Base-by-base conservation (phyloP, 2,888 invertebrate genomes). In the Epiblema foenella region DNA sequence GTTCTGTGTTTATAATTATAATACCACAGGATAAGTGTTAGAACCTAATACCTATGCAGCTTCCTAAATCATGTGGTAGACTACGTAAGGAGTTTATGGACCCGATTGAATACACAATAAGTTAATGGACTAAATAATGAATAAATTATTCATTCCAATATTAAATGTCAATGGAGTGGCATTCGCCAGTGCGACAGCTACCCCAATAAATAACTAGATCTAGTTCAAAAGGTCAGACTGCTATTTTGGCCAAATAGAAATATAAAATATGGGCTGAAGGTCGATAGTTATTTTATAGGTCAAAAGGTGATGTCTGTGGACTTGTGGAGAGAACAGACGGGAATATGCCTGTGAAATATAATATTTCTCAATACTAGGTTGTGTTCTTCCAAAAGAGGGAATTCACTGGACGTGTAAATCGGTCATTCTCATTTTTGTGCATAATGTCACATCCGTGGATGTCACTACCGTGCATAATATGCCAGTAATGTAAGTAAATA, bases 171-270 rank as follows among this genome's bases (percentile, higher is more conserved):
- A n/a, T 46, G 39, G 18, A 59, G 29, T 74, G 67, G 56, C 72
- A 64, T 71, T 68, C 59, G 68, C 42, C 15, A 42, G 17, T 42
- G 58, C 69, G 56, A 56, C 56, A 71, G 68, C 46, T 66, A 64
- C 52, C 24, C 49, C 70, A 73, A 72, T 65, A 76, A 71, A 75
- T 69, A 72, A 24, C 64, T 12, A 56, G 69, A 68, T 63, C 74
- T 64, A 73, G 73, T 74, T 72, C 59, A 33, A 77, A 77, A 77
- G 75, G 77, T 77, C 77, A 75, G 66, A 67, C 57, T 58, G 68
- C 67, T 67, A 68, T 64, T 59, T 74, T 68, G 62, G 70, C 72
- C 77, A 69, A 75, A 75, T 76, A 73, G n/a, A 8, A 5, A 46
- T 57, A 58, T 54, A 49, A 66, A 24, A 73, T 69, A 63, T 49